Percentiles rank a stretch among this genome's conserved stretches.
Conservation (phyloP, 2,888 invertebrate species). For the Willowsia nigromaculata region DNA sequence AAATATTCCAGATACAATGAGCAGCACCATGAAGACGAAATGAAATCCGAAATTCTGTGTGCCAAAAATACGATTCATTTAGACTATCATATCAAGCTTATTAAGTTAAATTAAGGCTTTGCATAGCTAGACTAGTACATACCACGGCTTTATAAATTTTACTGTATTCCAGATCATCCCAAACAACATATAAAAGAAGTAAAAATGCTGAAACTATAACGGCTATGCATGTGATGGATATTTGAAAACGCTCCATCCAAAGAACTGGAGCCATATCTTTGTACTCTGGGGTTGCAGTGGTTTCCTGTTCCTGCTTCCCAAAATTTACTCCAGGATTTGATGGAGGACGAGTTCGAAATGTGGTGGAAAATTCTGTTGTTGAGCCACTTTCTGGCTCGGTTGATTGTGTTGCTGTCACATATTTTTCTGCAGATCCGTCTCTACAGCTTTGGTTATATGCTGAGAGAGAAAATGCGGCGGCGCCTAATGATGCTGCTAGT, state of each 20-base stretch:
- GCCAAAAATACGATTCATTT: too few species aligned
- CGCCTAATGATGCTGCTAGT: constrained; percentile 11
- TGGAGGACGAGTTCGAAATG: background rate
- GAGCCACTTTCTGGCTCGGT: background rate
- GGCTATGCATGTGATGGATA: background rate
- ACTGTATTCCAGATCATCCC: constrained; percentile 2
- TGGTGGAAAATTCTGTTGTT: background rate
- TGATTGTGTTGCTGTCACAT: background rate
- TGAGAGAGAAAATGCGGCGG: background rate
- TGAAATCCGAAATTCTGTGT: constrained; percentile 48
- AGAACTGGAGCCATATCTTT: constrained; percentile 41
- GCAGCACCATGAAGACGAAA: background rate
- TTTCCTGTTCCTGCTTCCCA: too few species aligned
- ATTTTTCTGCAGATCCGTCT: background rate
- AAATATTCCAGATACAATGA: constrained; percentile 20
- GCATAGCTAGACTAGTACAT: background rate
- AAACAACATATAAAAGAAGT: background rate
- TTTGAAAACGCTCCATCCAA: constrained; percentile 48
- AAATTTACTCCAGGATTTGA: background rate
- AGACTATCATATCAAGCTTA: too few species aligned
- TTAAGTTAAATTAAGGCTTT: too few species aligned
- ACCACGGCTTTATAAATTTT: constrained; percentile 30
- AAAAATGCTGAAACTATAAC: background rate
- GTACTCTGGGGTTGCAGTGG: background rate
- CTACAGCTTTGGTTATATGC: constrained; percentile 15